phyloP scores from a whole-genome alignment of 2,888 invertebrate species.

The Drosophila percnosoma region DNA sequence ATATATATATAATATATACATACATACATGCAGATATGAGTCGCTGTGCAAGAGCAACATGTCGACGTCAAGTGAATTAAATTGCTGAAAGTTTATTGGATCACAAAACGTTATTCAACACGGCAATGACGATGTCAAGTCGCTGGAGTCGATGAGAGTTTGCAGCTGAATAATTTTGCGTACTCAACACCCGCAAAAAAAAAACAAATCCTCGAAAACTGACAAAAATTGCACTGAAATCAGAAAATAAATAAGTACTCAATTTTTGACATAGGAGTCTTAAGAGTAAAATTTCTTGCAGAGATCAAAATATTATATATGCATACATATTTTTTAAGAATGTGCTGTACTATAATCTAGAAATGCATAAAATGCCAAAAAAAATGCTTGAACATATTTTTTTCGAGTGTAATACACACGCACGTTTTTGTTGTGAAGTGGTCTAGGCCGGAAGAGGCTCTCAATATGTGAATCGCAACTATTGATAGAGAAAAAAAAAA shows the following conservation, averaged over 20 bases:
- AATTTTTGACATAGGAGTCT: background rate
- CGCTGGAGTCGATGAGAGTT: constrained; percentile 56
- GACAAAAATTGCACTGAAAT: background rate
- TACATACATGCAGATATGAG: constrained; percentile 3
- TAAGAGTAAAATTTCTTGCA: background rate
- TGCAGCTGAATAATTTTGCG: constrained; percentile 56
- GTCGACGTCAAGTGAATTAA: constrained; percentile 73
- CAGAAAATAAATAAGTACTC: background rate
- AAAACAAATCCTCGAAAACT: background rate
- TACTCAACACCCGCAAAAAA: constrained; percentile 20
- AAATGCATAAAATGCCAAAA: background rate
- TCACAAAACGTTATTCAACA: constrained; percentile 81
- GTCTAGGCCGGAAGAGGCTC: constrained; percentile 28
- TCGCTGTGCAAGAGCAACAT: constrained; percentile 25
- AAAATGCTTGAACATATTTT: background rate
- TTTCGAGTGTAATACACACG: background rate
- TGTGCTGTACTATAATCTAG: background rate
- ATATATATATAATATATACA: background rate
- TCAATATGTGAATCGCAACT: constrained; percentile 14
- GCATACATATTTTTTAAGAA: background rate
- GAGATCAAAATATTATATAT: background rate
- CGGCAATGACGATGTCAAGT: constrained; percentile 64
- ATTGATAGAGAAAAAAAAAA: constrained; percentile 1
- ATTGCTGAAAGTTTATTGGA: constrained; percentile 78
- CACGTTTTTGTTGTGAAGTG: constrained; percentile 19